Base-by-base conservation (phyloP, 2,888 invertebrate species). In the Malthinus flaveolus region DNA sequence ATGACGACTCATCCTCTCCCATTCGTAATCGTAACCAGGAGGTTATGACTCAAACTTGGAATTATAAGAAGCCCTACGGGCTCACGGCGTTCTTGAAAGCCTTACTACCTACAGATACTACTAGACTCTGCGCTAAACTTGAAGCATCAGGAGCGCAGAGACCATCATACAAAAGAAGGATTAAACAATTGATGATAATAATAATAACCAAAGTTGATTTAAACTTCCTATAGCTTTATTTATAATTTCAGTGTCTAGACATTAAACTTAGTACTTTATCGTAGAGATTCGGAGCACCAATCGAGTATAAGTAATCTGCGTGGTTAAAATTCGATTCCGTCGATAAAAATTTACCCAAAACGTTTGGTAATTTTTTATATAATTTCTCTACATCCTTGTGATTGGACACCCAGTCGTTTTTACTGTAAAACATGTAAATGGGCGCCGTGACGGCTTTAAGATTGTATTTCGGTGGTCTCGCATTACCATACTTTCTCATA, bases 221-320 rank as follows among this genome's bases (percentile, higher is more conserved):
- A 7, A 9, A 1, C n/a, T 10, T 46, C 11, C 3, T n/a, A 9
- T 9, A 4, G 7, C 9, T 10, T 10, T 32, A 9, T 10, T 11
- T 11, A 32, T 8, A 32, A 10, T 34, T 10, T 39, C 57, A 60
- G 36, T 55, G 49, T 42, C 49, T 55, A 7, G 53, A 47, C 64
- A 67, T 61, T 7, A 68, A 47, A 23, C 59, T 56, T 7, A 67
- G 15, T 3, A 67, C 56, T 47, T 53, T 63, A 11, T 57, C 39
- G 48, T 67, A 68, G n/a, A 68, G n/a, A n/a, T n/a, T n/a, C n/a
- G 66, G 59, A 8, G 70, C 73, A 57, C 84, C 80, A 44, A 78
- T 82, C 0, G 82, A 84, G 66, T 83, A 85, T 6, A 85, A 77
- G 65, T 83, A 85, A 69, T 85, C 85, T 46, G 84, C 72, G 67